phyloP scores from a whole-genome alignment of 2,113 vertebrate species.

The Cyprinus carpio region DNA sequence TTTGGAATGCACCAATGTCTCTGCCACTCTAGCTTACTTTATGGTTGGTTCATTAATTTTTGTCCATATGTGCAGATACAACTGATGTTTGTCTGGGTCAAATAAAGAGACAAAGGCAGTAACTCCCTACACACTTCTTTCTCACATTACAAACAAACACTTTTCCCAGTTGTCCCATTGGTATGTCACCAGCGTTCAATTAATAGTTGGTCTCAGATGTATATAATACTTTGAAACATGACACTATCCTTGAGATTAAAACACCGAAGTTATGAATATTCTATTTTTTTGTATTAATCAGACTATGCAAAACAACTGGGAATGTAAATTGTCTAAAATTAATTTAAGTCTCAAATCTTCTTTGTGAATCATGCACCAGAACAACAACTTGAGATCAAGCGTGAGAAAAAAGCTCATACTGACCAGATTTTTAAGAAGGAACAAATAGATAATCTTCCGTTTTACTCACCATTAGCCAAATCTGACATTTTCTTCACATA shows the following conservation, averaged over 20 bases:
- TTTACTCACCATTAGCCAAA: constrained; percentile 58
- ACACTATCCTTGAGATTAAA: not conserved
- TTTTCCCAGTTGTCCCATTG: not conserved
- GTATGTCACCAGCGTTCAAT: not conserved
- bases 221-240: constrained; percentile 16
- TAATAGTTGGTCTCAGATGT: not conserved
- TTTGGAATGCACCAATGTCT: not conserved
- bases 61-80: not conserved
- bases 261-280: not conserved
- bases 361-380: not conserved
- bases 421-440: constrained; percentile 9
- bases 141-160: constrained; percentile 19
- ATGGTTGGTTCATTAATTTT: not conserved
- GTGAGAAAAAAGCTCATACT: not conserved
- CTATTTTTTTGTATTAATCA: not conserved
- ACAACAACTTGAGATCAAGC: not conserved
- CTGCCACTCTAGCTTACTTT: not conserved
- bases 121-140: not conserved
- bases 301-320: not conserved
- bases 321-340: not conserved
- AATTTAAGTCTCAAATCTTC: not conserved
- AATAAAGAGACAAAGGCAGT: not conserved
- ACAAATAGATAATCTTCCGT: not conserved
- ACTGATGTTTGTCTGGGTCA: not conserved
- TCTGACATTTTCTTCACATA: not conserved